Evolutionary conservation across 1,140 invertebrate genomes (phyloP), one percentile per base, ranked within the genome.

Genomic region (Drosophila eugracilis): DNA sequence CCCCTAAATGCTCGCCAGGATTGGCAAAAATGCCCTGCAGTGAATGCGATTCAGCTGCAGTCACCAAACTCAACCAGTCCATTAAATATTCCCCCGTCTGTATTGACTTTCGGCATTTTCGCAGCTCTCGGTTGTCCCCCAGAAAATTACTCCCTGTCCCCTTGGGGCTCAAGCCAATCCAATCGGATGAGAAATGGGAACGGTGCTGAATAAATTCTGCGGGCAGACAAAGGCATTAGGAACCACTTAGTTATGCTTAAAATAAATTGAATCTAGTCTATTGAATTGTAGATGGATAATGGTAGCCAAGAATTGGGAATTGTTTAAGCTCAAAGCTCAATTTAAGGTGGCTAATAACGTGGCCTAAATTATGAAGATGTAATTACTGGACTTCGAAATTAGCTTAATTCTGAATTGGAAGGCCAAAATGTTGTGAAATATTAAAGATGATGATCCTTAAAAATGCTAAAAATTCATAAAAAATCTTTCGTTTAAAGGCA

Each of bases 71-170:
- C 5, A 26, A 71, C 71, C 32, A 36, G 19, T 39, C 52, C 52
- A 67, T 76, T 84, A 57, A 75, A 76, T 63, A 76, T 85, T 73
- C 66, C 69, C 47, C 47, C 49, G 28, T 30, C 74, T 50, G 53
- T 58, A 58, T 71, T 79, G 59, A 42, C 34, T 70, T 58, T 60
- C 58, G 19, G 22, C 39, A 42, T 39, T n/a, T n/a, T 39, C 42
- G 7, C 5, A 22, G 41, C 41, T 66, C 48, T 17, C 15, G 17
- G 14, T 30, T 66, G 15, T 36, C 21, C 22, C 39, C 62, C 59
- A 60, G 50, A 80, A 60, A 66, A 55, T 76, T 62, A 60, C 63
- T 66, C 39, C 39, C 26, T 21, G 15, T 15, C 15, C 17, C 42
- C 26, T 32, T 10, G 44, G 42, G 42, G 6, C n/a, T 15, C 26